These are phyloP conservation scores for Mythimna impura DNA, from an alignment of 2,888 invertebrate genomes.

Conservation along the genomic window DNA sequence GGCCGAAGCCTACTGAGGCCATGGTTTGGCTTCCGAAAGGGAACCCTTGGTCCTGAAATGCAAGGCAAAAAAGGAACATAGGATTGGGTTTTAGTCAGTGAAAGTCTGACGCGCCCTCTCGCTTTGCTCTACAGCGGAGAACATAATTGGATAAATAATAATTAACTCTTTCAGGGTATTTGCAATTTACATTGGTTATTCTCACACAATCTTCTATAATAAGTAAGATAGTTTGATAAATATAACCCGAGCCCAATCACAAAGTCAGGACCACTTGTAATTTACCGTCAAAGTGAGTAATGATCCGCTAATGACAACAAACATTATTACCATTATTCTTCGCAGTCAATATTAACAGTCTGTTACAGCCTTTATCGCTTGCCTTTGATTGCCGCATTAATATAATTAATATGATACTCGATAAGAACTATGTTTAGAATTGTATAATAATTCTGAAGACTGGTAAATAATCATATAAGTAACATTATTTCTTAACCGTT, in stretches of 20 bases:
- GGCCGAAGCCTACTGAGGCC: no score
- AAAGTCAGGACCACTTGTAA: slow-evolving; percentile 41
- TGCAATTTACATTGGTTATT: neutral
- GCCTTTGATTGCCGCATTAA: slow-evolving; percentile 46
- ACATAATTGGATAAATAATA: neutral
- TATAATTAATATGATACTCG: slow-evolving; percentile 47
- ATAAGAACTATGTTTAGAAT: slow-evolving; percentile 26
- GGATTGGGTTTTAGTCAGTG: no score
- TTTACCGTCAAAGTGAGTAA: slow-evolving; percentile 54
- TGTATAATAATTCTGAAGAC: slow-evolving; percentile 28
- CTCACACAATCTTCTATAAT: slow-evolving; percentile 10
- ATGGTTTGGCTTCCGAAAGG: no score
- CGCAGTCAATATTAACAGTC: slow-evolving; percentile 49
- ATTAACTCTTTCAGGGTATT: no score
- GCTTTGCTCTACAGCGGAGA: no score
- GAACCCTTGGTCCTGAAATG: no score
- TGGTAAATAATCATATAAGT: slow-evolving; percentile 4
- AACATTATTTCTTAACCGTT: neutral
- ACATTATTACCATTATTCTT: slow-evolving; percentile 54
- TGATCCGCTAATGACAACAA: slow-evolving; percentile 56
- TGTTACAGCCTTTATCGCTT: slow-evolving; percentile 43
- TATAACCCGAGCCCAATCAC: slow-evolving; percentile 6
- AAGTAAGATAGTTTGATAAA: slow-evolving; percentile 18
- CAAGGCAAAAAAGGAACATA: no score
- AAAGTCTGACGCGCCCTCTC: no score